Evolutionary conservation across 2,888 invertebrate genomes (phyloP).

Genomic region (Brenthis daphne): DNA sequence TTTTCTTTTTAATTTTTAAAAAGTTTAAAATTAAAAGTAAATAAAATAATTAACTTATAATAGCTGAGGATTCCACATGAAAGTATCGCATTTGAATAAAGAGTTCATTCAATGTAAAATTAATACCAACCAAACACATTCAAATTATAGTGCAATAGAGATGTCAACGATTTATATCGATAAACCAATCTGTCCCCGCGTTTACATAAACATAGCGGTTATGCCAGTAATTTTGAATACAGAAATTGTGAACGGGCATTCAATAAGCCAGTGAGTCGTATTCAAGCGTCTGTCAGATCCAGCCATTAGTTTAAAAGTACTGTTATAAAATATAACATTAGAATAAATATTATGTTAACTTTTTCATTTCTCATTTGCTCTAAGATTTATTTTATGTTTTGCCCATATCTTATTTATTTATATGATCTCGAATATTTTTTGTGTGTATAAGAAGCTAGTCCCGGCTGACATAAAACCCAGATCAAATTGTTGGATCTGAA

Average conservation of each 20-base stretch:
- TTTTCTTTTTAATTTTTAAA: too few relatives aligned
- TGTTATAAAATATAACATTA: conserved; percentile 20
- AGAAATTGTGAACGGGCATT: conserved; percentile 28
- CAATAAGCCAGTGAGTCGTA: conserved; percentile 31
- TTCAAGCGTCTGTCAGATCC: conserved; percentile 41
- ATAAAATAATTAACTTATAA: neutral
- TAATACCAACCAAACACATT: conserved; percentile 34
- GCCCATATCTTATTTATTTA: neutral
- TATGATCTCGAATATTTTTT: conserved; percentile 2
- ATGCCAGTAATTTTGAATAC: conserved; percentile 45
- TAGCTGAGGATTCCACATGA: neutral
- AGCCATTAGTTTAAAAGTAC: conserved; percentile 27
- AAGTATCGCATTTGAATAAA: conserved; percentile 14
- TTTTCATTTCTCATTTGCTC: conserved; percentile 4
- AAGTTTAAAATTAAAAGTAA: too few relatives aligned
- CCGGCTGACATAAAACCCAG: too few relatives aligned
- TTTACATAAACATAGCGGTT: conserved; percentile 50
- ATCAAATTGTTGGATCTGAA: too few relatives aligned
- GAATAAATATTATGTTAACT: conserved; percentile 17
- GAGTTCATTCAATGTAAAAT: conserved; percentile 28
- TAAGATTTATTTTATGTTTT: conserved; percentile 1
- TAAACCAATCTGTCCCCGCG: conserved; percentile 40
- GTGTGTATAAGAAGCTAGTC: neutral
- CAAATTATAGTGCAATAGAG: conserved; percentile 40
- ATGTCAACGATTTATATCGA: conserved; percentile 42